A percentile compares a stretch with the other conserved stretches of the same genome.
Evolutionary conservation across 2,888 invertebrate species (phyloP).

Genomic region (Deladenus siricidicola): DNA sequence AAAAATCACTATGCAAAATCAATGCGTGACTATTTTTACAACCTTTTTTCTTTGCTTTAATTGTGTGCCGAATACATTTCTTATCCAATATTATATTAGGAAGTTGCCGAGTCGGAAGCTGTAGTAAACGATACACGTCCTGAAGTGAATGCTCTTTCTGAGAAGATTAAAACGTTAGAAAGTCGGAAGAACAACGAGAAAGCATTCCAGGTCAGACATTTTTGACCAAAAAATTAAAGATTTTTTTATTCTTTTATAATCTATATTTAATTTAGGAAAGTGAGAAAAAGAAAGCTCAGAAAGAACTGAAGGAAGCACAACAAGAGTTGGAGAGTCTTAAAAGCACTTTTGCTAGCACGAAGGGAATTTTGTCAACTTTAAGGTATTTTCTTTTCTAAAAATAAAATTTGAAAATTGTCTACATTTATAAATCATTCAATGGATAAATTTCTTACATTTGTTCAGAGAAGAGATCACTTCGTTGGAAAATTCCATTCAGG

Average conservation of each 20-base stretch:
- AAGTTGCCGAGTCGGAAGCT: constrained; percentile 7
- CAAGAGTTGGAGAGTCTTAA: constrained; percentile 14
- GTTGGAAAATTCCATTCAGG: constrained; percentile 18
- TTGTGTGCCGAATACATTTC: too few relatives aligned
- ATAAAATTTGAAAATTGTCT: too few relatives aligned
- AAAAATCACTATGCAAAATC: too few relatives aligned
- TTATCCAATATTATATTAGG: too few relatives aligned
- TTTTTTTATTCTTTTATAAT: background rate
- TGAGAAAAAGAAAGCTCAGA: constrained; percentile 31
- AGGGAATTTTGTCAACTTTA: constrained; percentile 11
- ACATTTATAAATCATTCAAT: too few relatives aligned
- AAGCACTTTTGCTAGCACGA: constrained; percentile 13
- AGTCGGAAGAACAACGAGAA: constrained; percentile 34
- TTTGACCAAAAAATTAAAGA: background rate
- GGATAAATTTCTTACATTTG: too few relatives aligned
- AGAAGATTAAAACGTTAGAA: constrained; percentile 20
- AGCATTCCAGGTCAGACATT: constrained; percentile 19
- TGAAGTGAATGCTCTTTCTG: constrained; percentile 13
- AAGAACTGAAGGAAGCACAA: constrained; percentile 26
- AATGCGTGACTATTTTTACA: too few relatives aligned
- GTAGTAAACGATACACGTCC: background rate
- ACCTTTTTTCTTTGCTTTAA: too few relatives aligned
- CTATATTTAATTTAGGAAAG: constrained; percentile 14
- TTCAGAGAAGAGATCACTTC: constrained; percentile 21
- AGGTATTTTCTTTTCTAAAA: background rate